Conservation (phyloP, 1,140 invertebrate genomes). For the Campoletis sonorensis region DNA sequence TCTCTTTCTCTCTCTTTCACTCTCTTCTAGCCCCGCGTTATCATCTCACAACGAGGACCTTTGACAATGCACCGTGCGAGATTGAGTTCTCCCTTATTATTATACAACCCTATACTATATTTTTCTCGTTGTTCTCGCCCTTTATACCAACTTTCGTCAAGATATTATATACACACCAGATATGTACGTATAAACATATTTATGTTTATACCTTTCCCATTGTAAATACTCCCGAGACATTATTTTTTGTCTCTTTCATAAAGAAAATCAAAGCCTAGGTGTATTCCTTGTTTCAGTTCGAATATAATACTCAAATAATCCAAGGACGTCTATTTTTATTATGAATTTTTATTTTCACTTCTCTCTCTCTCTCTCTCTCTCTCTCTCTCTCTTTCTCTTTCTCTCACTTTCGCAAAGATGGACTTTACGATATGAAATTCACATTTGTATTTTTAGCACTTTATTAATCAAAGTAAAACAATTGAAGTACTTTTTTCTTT, state of each 20-base stretch:
- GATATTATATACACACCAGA: neutral
- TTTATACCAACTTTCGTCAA: neutral
- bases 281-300: neutral
- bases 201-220: neutral
- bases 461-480: too few relatives aligned
- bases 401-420: too few relatives aligned
- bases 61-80: conserved; percentile 24
- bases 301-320: neutral
- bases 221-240: neutral
- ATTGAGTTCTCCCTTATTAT: conserved; percentile 30
- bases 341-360: too few relatives aligned
- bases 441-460: too few relatives aligned
- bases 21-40: conserved; percentile 25
- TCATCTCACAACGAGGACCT: conserved; percentile 27
- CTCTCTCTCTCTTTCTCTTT: too few relatives aligned
- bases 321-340: neutral
- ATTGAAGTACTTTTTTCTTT: too few relatives aligned
- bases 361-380: too few relatives aligned
- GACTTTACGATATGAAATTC: too few relatives aligned
- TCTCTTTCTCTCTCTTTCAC: conserved; percentile 35
- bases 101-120: neutral
- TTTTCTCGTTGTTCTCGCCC: conserved; percentile 21
- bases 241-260: neutral
- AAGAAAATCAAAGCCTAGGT: conserved; percentile 1
- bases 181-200: neutral